Conservation (phyloP, 2,888 invertebrate species). For the Mycogona germanica region DNA sequence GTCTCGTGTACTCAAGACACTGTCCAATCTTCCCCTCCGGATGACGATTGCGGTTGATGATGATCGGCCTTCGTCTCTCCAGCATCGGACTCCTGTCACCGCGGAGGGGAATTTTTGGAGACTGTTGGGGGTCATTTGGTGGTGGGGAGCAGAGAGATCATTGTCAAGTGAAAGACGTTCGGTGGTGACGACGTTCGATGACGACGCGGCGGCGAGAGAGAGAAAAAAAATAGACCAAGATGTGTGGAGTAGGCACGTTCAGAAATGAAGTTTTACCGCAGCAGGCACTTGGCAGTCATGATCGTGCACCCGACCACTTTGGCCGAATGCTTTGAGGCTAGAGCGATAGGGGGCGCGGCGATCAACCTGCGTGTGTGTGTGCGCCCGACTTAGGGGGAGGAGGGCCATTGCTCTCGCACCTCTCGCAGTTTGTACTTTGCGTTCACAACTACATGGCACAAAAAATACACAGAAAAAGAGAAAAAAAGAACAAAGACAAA, state of each 20-base stretch:
- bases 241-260: constrained; percentile 12
- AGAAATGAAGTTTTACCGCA: constrained; percentile 22
- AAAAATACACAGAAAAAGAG: constrained; percentile 23
- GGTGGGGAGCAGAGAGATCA: not conserved
- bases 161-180: not conserved
- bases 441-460: constrained; percentile 22
- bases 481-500: constrained; percentile 22
- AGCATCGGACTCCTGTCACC: too few relatives aligned
- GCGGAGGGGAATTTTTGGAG: too few relatives aligned
- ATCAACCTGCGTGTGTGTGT: constrained; percentile 19
- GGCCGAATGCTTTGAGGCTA: constrained; percentile 20
- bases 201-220: constrained; percentile 5
- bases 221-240: constrained; percentile 3
- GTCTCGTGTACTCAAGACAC: too few relatives aligned
- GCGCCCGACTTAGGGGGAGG: too few relatives aligned
- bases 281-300: constrained; percentile 19
- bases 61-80: too few relatives aligned
- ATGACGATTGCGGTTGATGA: too few relatives aligned
- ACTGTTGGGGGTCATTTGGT: too few relatives aligned
- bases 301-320: constrained; percentile 18
- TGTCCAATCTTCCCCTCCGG: too few relatives aligned
- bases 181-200: not conserved
- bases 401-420: too few relatives aligned
- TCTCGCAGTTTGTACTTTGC: constrained; percentile 20
- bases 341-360: constrained; percentile 20